Evolutionary conservation across 2,888 invertebrate genomes (phyloP), one percentile per base, ranked within the genome.

Genomic region (Caenorhabditis uteleia): DNA sequence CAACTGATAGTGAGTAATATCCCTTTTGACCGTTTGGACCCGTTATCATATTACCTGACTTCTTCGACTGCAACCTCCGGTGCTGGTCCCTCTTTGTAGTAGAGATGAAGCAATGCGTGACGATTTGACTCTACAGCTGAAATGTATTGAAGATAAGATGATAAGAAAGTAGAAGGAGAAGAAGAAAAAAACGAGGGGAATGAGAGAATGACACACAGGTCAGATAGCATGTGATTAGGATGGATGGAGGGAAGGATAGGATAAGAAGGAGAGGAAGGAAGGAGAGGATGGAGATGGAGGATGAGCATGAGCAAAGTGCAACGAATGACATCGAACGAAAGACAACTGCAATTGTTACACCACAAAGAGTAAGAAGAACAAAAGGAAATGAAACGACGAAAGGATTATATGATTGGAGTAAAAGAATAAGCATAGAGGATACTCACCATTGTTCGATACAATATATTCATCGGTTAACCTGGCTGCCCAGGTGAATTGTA

Each of bases 1-100:
- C n/a, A n/a, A n/a, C n/a, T n/a, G n/a, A 33, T 12, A n/a, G 12
- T 12, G 12, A 12, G 1, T n/a, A 33, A 12, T 33, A 12, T n/a
- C 33, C n/a, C n/a, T 33, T 14, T 14, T n/a, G n/a, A 14, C n/a
- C n/a, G n/a, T n/a, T n/a, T n/a, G 40, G 10, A 39, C 16, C 12
- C 18, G n/a, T n/a, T 14, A 18, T 10, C 39, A 58, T 46, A 34
- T 77, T 77, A 50, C n/a, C n/a, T 60, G 45, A 77, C 75, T 31
- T 75, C 74, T 34, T 74, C 72, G 14, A 82, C 65, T 6, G 47
- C 50, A 3, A 81, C 72, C 53, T 81, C 81, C 12, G 55, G 47
- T 23, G 75, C 68, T 4, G 80, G 80, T 33, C 81, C 81, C 40
- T 81, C 80, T 48, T 80, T 80, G 67, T 75, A 81, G 69, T 81